Conservation (phyloP, 1,140 invertebrate species). For the Zophobas morio region DNA sequence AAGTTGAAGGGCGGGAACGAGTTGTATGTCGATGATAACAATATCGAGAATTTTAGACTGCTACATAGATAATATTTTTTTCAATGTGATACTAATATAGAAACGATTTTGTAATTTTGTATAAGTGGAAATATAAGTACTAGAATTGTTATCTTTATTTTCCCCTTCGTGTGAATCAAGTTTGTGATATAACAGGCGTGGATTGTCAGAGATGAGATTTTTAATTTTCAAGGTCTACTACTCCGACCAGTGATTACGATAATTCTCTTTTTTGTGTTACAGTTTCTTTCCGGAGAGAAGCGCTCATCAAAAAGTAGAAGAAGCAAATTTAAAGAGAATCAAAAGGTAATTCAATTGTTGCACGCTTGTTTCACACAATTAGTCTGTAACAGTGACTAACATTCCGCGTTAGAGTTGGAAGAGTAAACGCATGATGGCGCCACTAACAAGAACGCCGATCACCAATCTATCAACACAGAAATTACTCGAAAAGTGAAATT, state of each 20-base stretch:
- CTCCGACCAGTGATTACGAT: not conserved
- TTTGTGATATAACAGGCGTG: too few species aligned
- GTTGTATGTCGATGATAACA: not conserved
- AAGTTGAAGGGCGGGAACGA: slow-evolving; percentile 16
- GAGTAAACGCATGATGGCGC: slow-evolving; percentile 17
- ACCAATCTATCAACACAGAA: not conserved
- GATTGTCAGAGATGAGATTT: not conserved
- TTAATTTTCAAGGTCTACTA: not conserved
- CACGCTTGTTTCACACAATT: not conserved
- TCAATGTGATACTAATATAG: slow-evolving; percentile 2
- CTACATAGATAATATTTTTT: slow-evolving; percentile 13
- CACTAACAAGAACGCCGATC: slow-evolving; percentile 9
- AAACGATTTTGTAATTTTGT: slow-evolving; percentile 11
- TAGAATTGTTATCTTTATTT: not conserved
- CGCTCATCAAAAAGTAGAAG: slow-evolving; percentile 25
- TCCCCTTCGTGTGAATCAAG: too few species aligned
- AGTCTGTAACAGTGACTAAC: slow-evolving; percentile 18
- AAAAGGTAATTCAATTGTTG: slow-evolving; percentile 36
- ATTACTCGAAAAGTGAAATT: too few species aligned
- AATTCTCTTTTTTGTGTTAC: slow-evolving; percentile 31
- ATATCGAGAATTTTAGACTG: slow-evolving; percentile 20
- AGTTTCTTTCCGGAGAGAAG: slow-evolving; percentile 44
- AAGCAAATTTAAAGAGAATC: slow-evolving; percentile 18
- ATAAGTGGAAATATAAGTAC: not conserved
- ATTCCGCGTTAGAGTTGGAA: not conserved